Evolutionary conservation across 2,888 invertebrate genomes (phyloP).

Genomic region (Heliconius sara): DNA sequence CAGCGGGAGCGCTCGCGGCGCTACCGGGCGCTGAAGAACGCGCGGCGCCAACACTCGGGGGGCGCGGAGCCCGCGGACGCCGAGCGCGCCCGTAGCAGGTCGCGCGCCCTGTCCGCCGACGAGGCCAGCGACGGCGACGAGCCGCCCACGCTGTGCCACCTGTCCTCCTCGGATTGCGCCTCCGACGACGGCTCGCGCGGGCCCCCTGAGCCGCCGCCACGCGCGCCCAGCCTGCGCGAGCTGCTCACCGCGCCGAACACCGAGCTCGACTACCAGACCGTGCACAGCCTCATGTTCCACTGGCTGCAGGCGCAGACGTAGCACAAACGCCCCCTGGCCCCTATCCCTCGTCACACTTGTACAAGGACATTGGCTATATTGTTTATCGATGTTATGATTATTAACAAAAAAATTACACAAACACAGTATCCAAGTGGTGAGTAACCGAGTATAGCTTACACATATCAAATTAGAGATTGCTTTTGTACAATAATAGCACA

Average conservation of each 20-base stretch:
- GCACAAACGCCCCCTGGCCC: conserved; percentile 57
- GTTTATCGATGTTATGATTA: conserved; percentile 19
- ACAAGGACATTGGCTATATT: conserved; percentile 42
- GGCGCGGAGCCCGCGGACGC: conserved; percentile 62
- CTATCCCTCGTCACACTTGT: conserved; percentile 51
- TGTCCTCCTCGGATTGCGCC: conserved; percentile 71
- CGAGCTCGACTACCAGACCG: conserved; percentile 78
- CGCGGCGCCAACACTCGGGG: conserved; percentile 74
- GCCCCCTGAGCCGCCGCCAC: conserved; percentile 61
- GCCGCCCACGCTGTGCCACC: conserved; percentile 76
- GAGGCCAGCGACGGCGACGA: conserved; percentile 78
- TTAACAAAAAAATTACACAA: conserved; percentile 4
- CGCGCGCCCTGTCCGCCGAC: conserved; percentile 61
- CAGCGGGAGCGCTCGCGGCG: conserved; percentile 77
- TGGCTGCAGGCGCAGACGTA: conserved; percentile 83
- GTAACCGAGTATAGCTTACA: conserved; percentile 54
- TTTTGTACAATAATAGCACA: conserved; percentile 59
- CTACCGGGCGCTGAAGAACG: conserved; percentile 77
- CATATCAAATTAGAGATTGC: conserved; percentile 67
- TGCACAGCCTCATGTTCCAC: conserved; percentile 82
- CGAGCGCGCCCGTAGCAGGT: conserved; percentile 64
- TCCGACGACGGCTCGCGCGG: conserved; percentile 79
- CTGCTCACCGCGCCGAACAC: conserved; percentile 76
- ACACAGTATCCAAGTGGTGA: conserved; percentile 12
- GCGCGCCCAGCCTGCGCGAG: conserved; percentile 67